These are phyloP conservation scores for Tetheella fluctuosa DNA, from an alignment of 2,888 invertebrate genomes.

Conservation along the genomic window DNA sequence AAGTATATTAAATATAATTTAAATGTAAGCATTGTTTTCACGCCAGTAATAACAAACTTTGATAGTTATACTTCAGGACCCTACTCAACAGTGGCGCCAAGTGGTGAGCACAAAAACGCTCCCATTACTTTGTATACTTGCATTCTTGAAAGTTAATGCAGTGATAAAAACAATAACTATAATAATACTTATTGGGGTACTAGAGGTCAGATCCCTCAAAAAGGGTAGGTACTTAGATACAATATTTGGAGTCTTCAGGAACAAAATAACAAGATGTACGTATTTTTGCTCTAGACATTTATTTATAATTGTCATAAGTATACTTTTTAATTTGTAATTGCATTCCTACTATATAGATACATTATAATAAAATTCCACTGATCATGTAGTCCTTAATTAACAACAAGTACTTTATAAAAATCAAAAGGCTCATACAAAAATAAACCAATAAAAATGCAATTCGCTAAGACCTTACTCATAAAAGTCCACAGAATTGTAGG, in stretches of 20 bases:
- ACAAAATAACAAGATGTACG: neutral
- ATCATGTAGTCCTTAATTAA: neutral
- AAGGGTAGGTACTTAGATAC: too few relatives aligned
- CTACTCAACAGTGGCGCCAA: too few relatives aligned
- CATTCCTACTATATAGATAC: neutral
- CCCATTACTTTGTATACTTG: too few relatives aligned
- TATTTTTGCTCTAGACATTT: neutral
- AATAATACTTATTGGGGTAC: too few relatives aligned
- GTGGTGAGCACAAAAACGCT: too few relatives aligned
- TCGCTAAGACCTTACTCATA: slow-evolving; percentile 23
- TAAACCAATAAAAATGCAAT: slow-evolving; percentile 27
- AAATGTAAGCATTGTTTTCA: too few relatives aligned
- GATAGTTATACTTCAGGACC: too few relatives aligned
- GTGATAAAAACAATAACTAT: too few relatives aligned
- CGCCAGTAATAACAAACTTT: too few relatives aligned
- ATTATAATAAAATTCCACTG: neutral
- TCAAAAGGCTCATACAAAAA: neutral
- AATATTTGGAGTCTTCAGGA: neutral
- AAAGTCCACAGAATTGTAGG: slow-evolving; percentile 36
- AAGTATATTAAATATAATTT: too few relatives aligned
- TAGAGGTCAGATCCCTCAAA: too few relatives aligned
- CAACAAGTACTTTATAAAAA: neutral
- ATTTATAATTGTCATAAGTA: slow-evolving; percentile 12
- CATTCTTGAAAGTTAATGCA: too few relatives aligned
- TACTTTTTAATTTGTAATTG: neutral